These are phyloP conservation scores for Hippasteria phrygiana DNA, from an alignment of 53 echinoderm and acorn worm genomes.

Conservation along the genomic window DNA sequence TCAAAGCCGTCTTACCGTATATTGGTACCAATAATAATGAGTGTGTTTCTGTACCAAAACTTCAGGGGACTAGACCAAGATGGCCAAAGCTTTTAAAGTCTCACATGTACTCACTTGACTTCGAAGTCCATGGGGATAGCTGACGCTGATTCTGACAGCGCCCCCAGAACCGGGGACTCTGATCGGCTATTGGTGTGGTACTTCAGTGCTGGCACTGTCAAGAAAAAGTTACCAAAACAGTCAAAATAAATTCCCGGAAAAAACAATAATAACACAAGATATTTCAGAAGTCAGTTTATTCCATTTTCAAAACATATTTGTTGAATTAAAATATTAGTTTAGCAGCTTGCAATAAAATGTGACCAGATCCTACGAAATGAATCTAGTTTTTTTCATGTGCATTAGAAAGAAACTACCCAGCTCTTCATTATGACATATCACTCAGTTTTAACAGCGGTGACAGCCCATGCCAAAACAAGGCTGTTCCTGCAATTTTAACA, in stretches of 20 bases:
- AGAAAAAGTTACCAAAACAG: not conserved
- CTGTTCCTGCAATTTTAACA: too few species aligned
- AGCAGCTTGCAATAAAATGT: too few species aligned
- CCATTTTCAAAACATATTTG: too few species aligned
- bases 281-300: too few species aligned
- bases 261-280: not conserved
- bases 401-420: too few species aligned
- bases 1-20: not conserved
- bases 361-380: too few species aligned
- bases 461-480: too few species aligned
- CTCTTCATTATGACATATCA: too few species aligned
- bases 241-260: not conserved
- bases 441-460: too few species aligned
- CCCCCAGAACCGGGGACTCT: conserved; percentile 80
- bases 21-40: not conserved
- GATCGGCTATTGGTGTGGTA: conserved; percentile 75
- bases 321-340: too few species aligned
- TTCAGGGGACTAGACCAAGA: conserved; percentile 28
- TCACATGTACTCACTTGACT: conserved; percentile 21
- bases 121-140: conserved; percentile 35
- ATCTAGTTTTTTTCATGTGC: too few species aligned
- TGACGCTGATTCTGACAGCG: conserved; percentile 40
- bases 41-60: not conserved
- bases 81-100: not conserved
- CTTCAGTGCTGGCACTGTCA: conserved; percentile 81